phyloP scores from a whole-genome alignment of 2,888 invertebrate genomes.

The Oscheius sp. region DNA sequence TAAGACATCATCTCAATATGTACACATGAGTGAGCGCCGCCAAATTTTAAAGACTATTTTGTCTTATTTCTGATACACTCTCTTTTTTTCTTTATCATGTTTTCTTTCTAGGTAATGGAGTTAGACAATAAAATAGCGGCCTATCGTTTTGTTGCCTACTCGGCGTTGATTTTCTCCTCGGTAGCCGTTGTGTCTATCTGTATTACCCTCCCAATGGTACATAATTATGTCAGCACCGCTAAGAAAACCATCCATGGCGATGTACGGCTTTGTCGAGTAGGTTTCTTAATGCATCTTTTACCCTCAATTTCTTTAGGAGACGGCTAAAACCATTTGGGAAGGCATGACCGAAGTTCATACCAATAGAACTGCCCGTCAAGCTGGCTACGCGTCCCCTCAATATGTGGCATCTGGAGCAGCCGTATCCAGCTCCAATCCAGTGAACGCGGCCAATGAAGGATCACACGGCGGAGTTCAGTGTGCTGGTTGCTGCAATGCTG shows the following conservation, averaged over 20 bases:
- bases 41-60: too few relatives aligned
- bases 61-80: too few relatives aligned
- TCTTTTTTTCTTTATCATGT: not conserved
- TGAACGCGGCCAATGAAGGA: not conserved
- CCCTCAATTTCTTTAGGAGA: slow-evolving; percentile 37
- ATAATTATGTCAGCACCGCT: slow-evolving; percentile 59
- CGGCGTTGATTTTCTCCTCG: slow-evolving; percentile 59
- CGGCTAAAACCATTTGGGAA: slow-evolving; percentile 58
- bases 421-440: not conserved
- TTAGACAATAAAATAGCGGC: slow-evolving; percentile 47
- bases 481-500: slow-evolving; percentile 58
- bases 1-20: too few relatives aligned
- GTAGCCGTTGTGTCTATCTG: slow-evolving; percentile 59
- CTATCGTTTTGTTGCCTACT: slow-evolving; percentile 60
- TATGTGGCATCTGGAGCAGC: not conserved
- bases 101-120: slow-evolving; percentile 26
- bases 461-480: slow-evolving; percentile 42
- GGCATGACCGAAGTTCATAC: slow-evolving; percentile 33
- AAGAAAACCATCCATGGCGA: slow-evolving; percentile 54
- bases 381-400: slow-evolving; percentile 2
- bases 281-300: too few relatives aligned
- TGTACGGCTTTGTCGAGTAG: slow-evolving; percentile 51
- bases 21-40: too few relatives aligned
- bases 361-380: slow-evolving; percentile 20
- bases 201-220: slow-evolving; percentile 60